Conservation (phyloP, 2,113 vertebrate genomes). For the rabbit (Oryctolagus cuniculus) region DNA sequence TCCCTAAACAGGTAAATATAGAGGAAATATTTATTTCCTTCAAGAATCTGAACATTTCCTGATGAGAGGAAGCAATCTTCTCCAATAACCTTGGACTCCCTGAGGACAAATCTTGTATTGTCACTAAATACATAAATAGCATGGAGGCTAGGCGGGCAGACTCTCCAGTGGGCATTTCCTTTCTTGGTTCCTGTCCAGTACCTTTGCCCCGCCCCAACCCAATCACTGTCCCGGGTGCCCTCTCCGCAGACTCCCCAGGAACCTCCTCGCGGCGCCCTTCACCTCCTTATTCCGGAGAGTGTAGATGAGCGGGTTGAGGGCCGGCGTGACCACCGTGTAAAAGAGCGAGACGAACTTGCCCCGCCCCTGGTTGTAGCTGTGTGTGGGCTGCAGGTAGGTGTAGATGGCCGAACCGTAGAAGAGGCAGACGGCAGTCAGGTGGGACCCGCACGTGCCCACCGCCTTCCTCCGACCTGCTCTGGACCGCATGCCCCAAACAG, state of each 20-base stretch:
- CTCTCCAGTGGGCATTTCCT: neutral
- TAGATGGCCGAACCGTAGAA: conserved; percentile 73
- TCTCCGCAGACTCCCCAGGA: neutral
- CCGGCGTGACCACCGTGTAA: conserved; percentile 50
- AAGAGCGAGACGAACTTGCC: conserved; percentile 71
- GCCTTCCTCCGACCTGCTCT: conserved; percentile 51
- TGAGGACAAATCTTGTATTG: neutral
- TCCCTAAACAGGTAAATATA: neutral
- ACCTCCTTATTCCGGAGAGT: conserved; percentile 71
- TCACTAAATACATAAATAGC: neutral
- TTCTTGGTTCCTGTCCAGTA: neutral
- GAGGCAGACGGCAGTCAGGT: conserved; percentile 68
- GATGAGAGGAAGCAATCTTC: neutral
- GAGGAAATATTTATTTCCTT: neutral
- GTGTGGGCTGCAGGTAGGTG: conserved; percentile 74
- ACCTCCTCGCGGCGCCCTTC: conserved; percentile 9
- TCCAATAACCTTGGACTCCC: neutral
- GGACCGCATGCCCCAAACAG: conserved; percentile 33
- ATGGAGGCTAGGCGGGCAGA: neutral
- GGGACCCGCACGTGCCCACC: conserved; percentile 67
- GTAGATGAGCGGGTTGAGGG: conserved; percentile 71
- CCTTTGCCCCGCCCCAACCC: neutral
- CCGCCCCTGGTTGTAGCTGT: conserved; percentile 32
- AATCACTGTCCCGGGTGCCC: neutral
- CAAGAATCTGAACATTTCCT: neutral